Base-by-base conservation (phyloP, 2,797 vertebrate species). In the Gastrophryne carolinensis region DNA sequence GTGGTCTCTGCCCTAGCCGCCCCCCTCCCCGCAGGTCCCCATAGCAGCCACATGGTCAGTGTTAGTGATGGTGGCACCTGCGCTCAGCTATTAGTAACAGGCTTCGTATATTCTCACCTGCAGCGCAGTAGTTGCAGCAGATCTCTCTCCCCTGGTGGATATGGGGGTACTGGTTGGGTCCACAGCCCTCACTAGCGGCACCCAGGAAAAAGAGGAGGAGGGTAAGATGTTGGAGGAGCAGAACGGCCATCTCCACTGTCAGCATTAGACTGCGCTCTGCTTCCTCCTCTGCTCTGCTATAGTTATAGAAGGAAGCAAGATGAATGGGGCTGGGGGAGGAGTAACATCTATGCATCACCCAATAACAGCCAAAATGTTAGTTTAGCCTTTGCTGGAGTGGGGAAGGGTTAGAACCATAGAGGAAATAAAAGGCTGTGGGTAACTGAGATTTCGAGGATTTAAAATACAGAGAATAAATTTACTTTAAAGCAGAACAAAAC, bases 41-140 rank as follows among this genome's bases (percentile, higher is more conserved):
- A n/a, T n/a, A n/a, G n/a, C n/a, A n/a, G n/a, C n/a, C n/a, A n/a
- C n/a, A n/a, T n/a, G n/a, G n/a, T n/a, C n/a, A n/a, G n/a, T n/a
- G n/a, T n/a, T n/a, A n/a, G n/a, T n/a, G n/a, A n/a, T n/a, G n/a
- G n/a, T n/a, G n/a, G n/a, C n/a, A n/a, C n/a, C n/a, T n/a, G n/a
- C n/a, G n/a, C n/a, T n/a, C n/a, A n/a, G n/a, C n/a, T n/a, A n/a
- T n/a, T n/a, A n/a, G n/a, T n/a, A n/a, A n/a, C n/a, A n/a, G n/a
- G n/a, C n/a, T n/a, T n/a, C 8, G 4, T 47, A 15, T 35, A 7
- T 1, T 35, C 73, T 41, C 50, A 76, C 73, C 73, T 44, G 44
- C 65, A 11, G 23, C 17, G 3, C 73, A 76, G 57, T 24, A 54
- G n/a, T 69, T 5, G 29, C 73, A 76, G 73, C 73, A 76, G n/a